phyloP scores from a whole-genome alignment of 2,113 vertebrate species.

The Colossoma macropomum region DNA sequence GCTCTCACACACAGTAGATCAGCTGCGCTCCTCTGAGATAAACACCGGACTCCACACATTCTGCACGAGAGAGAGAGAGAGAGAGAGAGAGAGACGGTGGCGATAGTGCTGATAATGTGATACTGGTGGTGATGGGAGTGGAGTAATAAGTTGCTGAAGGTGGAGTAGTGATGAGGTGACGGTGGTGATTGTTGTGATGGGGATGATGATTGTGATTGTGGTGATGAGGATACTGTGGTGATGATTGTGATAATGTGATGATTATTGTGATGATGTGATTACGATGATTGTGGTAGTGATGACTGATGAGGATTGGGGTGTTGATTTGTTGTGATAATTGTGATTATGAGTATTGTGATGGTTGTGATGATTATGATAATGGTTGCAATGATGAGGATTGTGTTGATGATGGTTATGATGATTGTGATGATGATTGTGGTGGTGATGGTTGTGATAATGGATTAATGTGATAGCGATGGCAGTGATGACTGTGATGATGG shows the following conservation, averaged over 20 bases:
- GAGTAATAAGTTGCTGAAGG: background rate
- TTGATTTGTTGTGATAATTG: too few species aligned
- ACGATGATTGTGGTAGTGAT: conserved; percentile 1
- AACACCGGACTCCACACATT: background rate
- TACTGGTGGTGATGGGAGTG: background rate
- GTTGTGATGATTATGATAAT: background rate
- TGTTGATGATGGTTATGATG: too few species aligned
- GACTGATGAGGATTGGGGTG: background rate
- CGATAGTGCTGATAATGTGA: too few species aligned
- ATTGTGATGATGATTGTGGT: too few species aligned
- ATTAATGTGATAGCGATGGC: too few species aligned
- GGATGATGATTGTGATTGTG: background rate
- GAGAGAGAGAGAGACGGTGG: too few species aligned
- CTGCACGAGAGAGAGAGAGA: background rate
- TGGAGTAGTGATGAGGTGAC: background rate
- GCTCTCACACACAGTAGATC: background rate
- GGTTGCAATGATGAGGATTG: background rate
- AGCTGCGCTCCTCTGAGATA: background rate
- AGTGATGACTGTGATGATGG: background rate
- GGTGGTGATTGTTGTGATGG: background rate
- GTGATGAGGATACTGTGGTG: background rate
- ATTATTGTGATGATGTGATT: background rate
- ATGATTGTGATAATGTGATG: background rate
- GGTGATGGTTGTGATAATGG: too few species aligned
- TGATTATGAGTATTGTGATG: background rate